Base-by-base conservation (phyloP, 2,888 invertebrate species). In the Alloplasta piceator region DNA sequence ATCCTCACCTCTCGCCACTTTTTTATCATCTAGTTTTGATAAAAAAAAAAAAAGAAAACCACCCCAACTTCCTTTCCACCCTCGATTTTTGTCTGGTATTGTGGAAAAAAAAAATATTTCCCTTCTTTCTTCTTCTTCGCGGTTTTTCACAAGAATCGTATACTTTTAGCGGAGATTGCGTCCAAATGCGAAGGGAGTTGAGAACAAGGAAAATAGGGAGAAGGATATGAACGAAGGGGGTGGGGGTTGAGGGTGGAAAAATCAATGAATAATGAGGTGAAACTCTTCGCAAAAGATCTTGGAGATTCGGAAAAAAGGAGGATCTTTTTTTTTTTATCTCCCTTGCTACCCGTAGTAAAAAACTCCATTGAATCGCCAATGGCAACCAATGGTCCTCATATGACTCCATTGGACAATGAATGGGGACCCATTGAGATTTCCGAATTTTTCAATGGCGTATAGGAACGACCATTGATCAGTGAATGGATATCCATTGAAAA, bases 161-260 rank as follows among this genome's bases (percentile, higher is more conserved):
- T 82, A 85, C 68, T 82, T 83, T 85, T 81, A 75, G 83, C 77
- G 81, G 80, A 85, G 78, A 85, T 83, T 85, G 82, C 82, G 76
- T 63, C 26, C 64, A 77, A 80, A 83, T 82, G 77, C 82, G 64
- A 77, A 81, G 60, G 70, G 76, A 82, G 67, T 74, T 71, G 77
- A 77, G n/a, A 70, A 48, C 36, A 61, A 39, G 43, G 64, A 66
- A 60, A 48, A 50, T 38, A 38, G 36, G 6, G 58, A 52, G 39
- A 12, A n/a, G 39, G 46, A 68, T 2, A 72, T 61, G 64, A 16
- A 61, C 61, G 36, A 36, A n/a, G 56, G 16, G 66, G 61, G 52
- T 6, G 26, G 46, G 46, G 14, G 7, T 43, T 39, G 38, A 41
- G 58, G 2, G 56, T 46, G 52, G 9, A 67, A 36, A 43, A 75